phyloP scores from a whole-genome alignment of 2,888 invertebrate genomes.

The Sarcophaga caerulescens region DNA sequence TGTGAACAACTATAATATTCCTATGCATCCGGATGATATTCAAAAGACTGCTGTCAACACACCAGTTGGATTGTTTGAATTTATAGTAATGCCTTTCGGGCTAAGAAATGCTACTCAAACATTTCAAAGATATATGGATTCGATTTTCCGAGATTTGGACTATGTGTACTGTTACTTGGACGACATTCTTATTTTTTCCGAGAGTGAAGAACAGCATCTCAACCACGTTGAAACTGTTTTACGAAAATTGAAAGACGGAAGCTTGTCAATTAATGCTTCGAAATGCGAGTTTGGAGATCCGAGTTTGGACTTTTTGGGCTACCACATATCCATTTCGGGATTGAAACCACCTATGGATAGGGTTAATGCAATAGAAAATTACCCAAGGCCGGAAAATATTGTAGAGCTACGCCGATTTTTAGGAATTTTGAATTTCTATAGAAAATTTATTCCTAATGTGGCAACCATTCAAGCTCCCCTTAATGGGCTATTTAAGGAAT shows the following conservation, averaged over 20 bases:
- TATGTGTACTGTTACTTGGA: slow-evolving; percentile 73
- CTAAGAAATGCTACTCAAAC: slow-evolving; percentile 77
- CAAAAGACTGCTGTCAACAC: slow-evolving; percentile 77
- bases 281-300: slow-evolving; percentile 66
- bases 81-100: slow-evolving; percentile 71
- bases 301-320: slow-evolving; percentile 41
- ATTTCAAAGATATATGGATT: slow-evolving; percentile 77
- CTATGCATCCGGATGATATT: slow-evolving; percentile 73
- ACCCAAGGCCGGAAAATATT: slow-evolving; percentile 42
- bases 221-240: slow-evolving; percentile 68
- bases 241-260: slow-evolving; percentile 66
- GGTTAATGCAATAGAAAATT: slow-evolving; percentile 57
- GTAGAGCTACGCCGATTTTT: slow-evolving; percentile 51
- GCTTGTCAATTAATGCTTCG: slow-evolving; percentile 69
- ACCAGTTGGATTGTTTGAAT: slow-evolving; percentile 77
- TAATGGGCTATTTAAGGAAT: slow-evolving; percentile 41
- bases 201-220: slow-evolving; percentile 62
- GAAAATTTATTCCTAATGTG: slow-evolving; percentile 58
- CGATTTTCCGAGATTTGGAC: slow-evolving; percentile 69
- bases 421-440: slow-evolving; percentile 60
- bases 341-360: slow-evolving; percentile 58
- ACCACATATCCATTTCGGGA: slow-evolving; percentile 1
- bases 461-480: slow-evolving; percentile 39
- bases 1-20: slow-evolving; percentile 72
- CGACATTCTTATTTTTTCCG: slow-evolving; percentile 72